These are phyloP conservation scores for Natator depressus DNA, from an alignment of 2,113 vertebrate genomes.

Conservation along the genomic window DNA sequence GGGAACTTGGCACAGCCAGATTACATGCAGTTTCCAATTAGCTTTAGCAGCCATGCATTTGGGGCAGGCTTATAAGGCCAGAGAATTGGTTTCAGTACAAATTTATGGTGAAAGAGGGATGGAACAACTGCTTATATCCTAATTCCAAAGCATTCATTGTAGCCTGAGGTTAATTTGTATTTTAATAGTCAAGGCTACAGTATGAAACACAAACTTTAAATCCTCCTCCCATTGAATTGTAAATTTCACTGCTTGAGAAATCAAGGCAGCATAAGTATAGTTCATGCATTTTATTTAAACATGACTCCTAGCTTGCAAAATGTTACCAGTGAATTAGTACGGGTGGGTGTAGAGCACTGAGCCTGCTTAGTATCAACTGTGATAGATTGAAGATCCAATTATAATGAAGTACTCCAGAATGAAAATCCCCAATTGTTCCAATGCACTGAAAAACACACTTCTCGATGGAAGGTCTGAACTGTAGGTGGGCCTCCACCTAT, in stretches of 20 bases:
- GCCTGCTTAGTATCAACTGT: not conserved
- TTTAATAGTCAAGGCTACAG: not conserved
- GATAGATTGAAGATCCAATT: not conserved
- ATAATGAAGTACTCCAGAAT: conserved; percentile 11
- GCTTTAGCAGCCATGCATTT: not conserved
- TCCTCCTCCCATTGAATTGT: not conserved
- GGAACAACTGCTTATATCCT: not conserved
- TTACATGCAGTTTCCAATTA: not conserved
- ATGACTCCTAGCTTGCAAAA: not conserved
- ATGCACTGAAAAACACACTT: not conserved
- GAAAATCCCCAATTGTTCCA: not conserved
- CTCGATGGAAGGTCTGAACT: not conserved
- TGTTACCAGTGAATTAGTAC: not conserved
- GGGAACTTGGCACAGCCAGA: not conserved
- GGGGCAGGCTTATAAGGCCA: not conserved
- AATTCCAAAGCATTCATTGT: not conserved
- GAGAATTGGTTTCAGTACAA: not conserved
- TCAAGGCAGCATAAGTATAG: not conserved
- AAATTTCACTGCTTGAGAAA: conserved; percentile 6
- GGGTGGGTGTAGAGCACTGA: not conserved
- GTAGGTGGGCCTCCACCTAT: not conserved
- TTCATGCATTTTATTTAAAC: not conserved
- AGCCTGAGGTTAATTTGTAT: not conserved
- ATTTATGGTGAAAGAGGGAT: not conserved
- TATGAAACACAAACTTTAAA: not conserved